Base-by-base conservation (phyloP, 2,888 invertebrate species). In the Eumacrocentrus americanus region DNA sequence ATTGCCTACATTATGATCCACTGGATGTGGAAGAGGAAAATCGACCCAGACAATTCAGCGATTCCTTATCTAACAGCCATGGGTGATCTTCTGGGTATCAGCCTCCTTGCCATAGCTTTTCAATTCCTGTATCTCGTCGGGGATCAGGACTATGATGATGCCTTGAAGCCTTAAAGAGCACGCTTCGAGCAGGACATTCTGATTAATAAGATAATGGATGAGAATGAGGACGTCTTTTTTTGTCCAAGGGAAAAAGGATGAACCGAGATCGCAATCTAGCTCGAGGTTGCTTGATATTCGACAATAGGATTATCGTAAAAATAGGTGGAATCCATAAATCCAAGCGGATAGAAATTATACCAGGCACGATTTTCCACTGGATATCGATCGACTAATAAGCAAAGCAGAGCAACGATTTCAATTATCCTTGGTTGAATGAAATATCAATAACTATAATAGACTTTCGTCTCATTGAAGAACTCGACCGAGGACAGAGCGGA, bases 61-160 rank as follows among this genome's bases (percentile, higher is more conserved):
- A 91, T 91, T 72, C 91, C 91, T 16, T 90, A 91, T 78, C 80
- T 91, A 68, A 91, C 91, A 9, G 89, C 91, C 4, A 83, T 91
- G 70, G 92, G 92, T 22, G 92, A 92, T 81, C 83, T 92, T 12
- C 81, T 91, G 22, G 92, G 92, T 37, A 91, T 91, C 66, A 86
- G 85, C 54, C 81, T 89, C 53, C 80, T 89, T 62, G 87, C 86
- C 18, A 82, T 87, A 61, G 87, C 87, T 63, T 89, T 88, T 72
- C 85, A 86, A 76, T 85, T 87, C 74, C 82, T 87, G 59, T 85
- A 85, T 74, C 80, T 86, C 62, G 84, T 87, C 57, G 85, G 85
- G 23, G 85, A 85, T 74, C 83, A 84, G 71, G 84, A 85, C 66
- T 80, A 81, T 61, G 81, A 78, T 55, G 69, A 67, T 58, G 69